Evolutionary conservation across 1,140 invertebrate species (phyloP).

Genomic region (Colletes gigas): DNA sequence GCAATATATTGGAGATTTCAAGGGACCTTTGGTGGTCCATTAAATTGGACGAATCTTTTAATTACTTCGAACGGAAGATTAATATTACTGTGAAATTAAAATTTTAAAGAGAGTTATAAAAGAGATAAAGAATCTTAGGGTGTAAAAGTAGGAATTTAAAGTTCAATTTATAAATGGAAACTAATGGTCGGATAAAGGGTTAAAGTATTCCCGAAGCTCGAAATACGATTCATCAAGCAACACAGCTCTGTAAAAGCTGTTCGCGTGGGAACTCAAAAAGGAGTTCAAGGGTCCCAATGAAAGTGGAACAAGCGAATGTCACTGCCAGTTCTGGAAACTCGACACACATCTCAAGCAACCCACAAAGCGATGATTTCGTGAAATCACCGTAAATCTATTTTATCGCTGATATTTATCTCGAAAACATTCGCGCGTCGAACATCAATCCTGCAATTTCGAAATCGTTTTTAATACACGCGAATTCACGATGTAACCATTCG

Average conservation of each 20-base stretch:
- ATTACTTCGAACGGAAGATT: too few species aligned
- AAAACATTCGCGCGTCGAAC: background rate
- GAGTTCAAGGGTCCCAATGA: slow-evolving; percentile 42
- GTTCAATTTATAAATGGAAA: background rate
- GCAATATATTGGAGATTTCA: background rate
- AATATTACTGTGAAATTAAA: too few species aligned
- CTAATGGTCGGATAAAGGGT: background rate
- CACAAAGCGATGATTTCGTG: background rate
- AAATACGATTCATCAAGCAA: background rate
- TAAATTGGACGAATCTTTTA: too few species aligned
- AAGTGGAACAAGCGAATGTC: slow-evolving; percentile 54
- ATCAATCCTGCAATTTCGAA: background rate
- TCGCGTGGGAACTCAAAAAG: slow-evolving; percentile 43
- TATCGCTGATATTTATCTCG: background rate
- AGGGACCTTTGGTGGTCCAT: background rate
- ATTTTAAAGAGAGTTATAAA: background rate
- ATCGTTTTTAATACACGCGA: background rate
- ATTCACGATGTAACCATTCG: too few species aligned
- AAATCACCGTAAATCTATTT: background rate
- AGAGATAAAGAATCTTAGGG: too few species aligned
- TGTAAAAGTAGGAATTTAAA: background rate
- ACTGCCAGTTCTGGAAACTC: slow-evolving; percentile 49
- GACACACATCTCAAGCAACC: slow-evolving; percentile 23
- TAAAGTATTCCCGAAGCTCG: background rate
- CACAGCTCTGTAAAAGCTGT: background rate